Conservation (phyloP, 1,140 invertebrate genomes). For the Ceratosolen fusciceps region DNA sequence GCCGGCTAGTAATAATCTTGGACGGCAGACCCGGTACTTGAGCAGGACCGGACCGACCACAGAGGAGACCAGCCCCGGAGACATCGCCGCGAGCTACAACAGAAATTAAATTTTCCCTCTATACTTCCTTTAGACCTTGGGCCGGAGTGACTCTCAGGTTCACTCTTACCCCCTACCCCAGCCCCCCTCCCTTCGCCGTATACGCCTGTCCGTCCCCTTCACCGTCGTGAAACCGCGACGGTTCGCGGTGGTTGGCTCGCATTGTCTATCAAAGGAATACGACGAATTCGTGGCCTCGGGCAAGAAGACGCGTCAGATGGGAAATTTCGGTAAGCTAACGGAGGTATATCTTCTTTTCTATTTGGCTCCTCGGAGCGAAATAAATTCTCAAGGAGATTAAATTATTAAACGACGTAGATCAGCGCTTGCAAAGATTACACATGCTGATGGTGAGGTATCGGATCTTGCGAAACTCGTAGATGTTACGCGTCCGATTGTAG, state of each 20-base stretch:
- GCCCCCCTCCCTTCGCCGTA: no score
- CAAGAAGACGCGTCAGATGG: neutral
- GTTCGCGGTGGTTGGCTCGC: neutral
- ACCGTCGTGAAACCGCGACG: neutral
- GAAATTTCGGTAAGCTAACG: no score
- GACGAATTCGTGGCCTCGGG: neutral
- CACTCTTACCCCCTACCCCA: no score
- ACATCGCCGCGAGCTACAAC: constrained; percentile 64
- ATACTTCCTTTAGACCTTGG: neutral
- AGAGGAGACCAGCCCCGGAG: constrained; percentile 66
- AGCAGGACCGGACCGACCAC: constrained; percentile 73
- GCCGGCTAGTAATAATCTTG: constrained; percentile 73
- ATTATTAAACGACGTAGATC: neutral
- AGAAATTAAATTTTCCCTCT: neutral
- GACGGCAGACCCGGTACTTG: constrained; percentile 67
- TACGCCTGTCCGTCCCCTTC: no score
- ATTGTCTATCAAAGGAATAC: neutral
- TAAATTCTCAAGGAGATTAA: neutral
- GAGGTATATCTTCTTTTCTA: no score
- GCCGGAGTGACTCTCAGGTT: no score
- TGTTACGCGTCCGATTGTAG: neutral
- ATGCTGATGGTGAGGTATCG: no score
- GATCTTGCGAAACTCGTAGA: neutral
- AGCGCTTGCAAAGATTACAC: neutral
- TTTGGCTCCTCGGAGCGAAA: no score